Base-by-base conservation (phyloP, 2,797 vertebrate species). In the Platyrinchus mystaceus region DNA sequence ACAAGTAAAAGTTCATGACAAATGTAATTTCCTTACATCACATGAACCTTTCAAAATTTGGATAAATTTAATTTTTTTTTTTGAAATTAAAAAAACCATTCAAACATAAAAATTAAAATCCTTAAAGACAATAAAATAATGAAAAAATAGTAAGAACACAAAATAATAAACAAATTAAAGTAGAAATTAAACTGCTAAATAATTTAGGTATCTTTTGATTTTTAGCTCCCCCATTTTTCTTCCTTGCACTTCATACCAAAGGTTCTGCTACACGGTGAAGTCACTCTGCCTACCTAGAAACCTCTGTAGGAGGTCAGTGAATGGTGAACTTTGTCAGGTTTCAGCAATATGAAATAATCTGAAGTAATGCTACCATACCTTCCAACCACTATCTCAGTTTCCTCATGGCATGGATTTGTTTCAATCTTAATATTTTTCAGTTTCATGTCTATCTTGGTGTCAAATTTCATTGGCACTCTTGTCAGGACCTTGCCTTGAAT, bases 381-480 rank as follows among this genome's bases (percentile, higher is more conserved):
- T 92, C 83, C 86, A 14, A 71, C 62, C 43, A 96, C 28, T 56
- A 98, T 50, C 55, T 95, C 95, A 2, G 60, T 94, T 83, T 97
- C 95, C 67, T 96, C 90, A 5, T 23, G 75, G 69, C 91, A 94
- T 37, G 97, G 96, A 28, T 41, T 76, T 70, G 87, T 91, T 88
- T 96, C 94, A 70, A 97, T 84, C 93, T 96, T 97, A 63, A 97
- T 37, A 41, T 96, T 97, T 89, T 96, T 95, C 64, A 77, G 69
- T 80, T 97, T 96, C 69, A 91, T 2, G 24, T 97, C 94, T 67
- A 97, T 76, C 79, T 97, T 97, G 50, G 95, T 92, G 6, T 95
- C 91, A 71, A 97, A 90, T 60, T 97, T 96, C n/a, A 94, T 2
- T 17, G 97, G 97, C 9, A 74, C 5, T 75, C 7, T 82, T 73